Evolutionary conservation across 2,113 vertebrate genomes (phyloP).

Genomic region (Python bivittatus): DNA sequence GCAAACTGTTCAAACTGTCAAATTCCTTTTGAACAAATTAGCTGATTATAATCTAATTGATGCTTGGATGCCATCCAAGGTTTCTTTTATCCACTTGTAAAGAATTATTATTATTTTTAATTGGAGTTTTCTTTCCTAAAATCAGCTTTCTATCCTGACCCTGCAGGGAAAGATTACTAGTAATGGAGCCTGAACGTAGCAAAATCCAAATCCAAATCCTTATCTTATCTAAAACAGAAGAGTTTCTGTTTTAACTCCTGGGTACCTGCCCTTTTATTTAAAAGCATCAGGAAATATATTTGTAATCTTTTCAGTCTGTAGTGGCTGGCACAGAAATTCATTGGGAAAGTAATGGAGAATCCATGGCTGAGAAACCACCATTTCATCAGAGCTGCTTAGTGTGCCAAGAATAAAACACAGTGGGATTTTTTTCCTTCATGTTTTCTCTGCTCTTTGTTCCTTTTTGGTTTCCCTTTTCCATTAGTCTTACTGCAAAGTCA

Average conservation of each 20-base stretch:
- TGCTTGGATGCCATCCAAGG: conserved; percentile 60
- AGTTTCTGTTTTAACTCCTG: not conserved
- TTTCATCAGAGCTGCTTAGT: too few relatives aligned
- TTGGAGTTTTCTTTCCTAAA: conserved; percentile 53
- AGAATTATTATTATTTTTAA: conserved; percentile 45
- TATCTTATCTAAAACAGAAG: not conserved
- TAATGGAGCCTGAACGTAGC: not conserved
- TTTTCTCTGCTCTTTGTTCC: not conserved
- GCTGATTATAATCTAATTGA: conserved; percentile 64
- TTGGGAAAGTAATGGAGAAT: not conserved
- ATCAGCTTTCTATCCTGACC: conserved; percentile 43
- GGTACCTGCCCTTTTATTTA: not conserved
- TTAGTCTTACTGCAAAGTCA: not conserved
- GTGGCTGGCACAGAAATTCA: not conserved
- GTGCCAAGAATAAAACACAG: not conserved
- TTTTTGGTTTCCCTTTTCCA: not conserved
- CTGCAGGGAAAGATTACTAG: conserved; percentile 16
- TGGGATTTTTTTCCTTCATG: too few relatives aligned
- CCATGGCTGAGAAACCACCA: not conserved
- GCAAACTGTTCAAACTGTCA: conserved; percentile 61
- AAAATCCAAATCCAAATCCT: not conserved
- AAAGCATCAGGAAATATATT: not conserved
- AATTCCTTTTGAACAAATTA: conserved; percentile 67
- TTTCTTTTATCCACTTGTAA: conserved; percentile 23
- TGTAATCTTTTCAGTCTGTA: not conserved